A percentile compares a stretch with the other conserved stretches of the same genome.
phyloP scores from a whole-genome alignment of 2,113 vertebrate species.

The Propithecus coquereli region DNA sequence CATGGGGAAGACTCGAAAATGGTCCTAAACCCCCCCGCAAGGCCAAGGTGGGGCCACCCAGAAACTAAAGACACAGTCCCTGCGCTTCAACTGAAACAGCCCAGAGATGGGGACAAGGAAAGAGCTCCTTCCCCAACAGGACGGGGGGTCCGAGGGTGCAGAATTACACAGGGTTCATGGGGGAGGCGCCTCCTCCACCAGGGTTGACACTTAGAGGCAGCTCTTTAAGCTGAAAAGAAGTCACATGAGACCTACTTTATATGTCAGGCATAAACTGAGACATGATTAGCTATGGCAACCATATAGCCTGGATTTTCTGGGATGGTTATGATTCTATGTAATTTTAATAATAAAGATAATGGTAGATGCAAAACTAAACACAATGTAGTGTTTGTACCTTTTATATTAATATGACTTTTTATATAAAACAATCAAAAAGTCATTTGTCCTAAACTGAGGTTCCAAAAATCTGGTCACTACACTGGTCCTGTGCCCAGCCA shows the following conservation, averaged over 20 bases:
- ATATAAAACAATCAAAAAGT: not conserved
- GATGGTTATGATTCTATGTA: not conserved
- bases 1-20: not conserved
- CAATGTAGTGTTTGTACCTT: not conserved
- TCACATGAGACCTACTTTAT: rapidly evolving
- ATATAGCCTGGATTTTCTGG: not conserved
- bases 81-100: rapidly evolving
- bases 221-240: not conserved
- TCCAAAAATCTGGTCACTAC: not conserved
- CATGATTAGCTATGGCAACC: not conserved
- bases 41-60: not conserved
- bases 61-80: too few relatives aligned
- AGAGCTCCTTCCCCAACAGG: not conserved
- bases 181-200: rapidly evolving
- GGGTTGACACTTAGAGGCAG: not conserved
- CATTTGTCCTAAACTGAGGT: not conserved
- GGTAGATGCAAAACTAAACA: not conserved
- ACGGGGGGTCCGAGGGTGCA: rapidly evolving
- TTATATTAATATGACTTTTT: not conserved
- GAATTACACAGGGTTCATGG: too few relatives aligned
- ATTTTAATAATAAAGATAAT: not conserved
- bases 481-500: not conserved
- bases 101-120: not conserved
- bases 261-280: rapidly evolving
- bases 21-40: not conserved